Evolutionary conservation across 2,113 vertebrate species (phyloP).

Genomic region (Bos javanicus): DNA sequence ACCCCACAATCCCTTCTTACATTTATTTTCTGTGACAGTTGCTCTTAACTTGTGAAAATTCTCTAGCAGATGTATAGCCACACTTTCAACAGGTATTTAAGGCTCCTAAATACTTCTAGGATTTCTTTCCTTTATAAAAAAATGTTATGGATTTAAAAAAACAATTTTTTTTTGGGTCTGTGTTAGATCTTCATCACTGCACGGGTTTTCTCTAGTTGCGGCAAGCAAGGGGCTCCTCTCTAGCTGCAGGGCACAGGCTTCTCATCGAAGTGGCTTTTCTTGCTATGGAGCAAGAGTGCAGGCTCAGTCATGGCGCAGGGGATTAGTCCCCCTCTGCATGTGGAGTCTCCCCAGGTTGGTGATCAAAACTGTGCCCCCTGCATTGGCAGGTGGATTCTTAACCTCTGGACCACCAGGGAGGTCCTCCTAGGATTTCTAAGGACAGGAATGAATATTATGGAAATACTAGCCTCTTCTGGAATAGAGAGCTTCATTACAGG

Average conservation of each 20-base stretch:
- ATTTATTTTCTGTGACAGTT: neutral
- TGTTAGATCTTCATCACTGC: neutral
- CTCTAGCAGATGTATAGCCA: neutral
- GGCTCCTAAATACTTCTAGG: neutral
- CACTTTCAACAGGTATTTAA: neutral
- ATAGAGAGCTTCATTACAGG: neutral
- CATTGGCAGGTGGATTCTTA: neutral
- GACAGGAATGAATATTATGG: neutral
- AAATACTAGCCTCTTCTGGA: neutral
- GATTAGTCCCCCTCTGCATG: neutral
- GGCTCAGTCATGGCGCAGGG: neutral
- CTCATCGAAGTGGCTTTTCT: neutral
- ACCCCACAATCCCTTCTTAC: neutral
- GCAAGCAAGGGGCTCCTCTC: neutral
- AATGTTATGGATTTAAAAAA: neutral
- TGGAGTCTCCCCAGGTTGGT: neutral
- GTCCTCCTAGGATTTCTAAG: neutral
- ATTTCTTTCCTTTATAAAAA: neutral
- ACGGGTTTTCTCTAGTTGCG: neutral
- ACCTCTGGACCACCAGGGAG: neutral
- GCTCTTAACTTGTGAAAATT: neutral
- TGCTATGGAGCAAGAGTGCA: neutral
- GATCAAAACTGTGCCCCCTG: neutral
- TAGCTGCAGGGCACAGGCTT: neutral
- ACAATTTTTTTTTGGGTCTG: neutral